Evolutionary conservation across 2,113 vertebrate genomes (phyloP).

Genomic region (Antennarius striatus): DNA sequence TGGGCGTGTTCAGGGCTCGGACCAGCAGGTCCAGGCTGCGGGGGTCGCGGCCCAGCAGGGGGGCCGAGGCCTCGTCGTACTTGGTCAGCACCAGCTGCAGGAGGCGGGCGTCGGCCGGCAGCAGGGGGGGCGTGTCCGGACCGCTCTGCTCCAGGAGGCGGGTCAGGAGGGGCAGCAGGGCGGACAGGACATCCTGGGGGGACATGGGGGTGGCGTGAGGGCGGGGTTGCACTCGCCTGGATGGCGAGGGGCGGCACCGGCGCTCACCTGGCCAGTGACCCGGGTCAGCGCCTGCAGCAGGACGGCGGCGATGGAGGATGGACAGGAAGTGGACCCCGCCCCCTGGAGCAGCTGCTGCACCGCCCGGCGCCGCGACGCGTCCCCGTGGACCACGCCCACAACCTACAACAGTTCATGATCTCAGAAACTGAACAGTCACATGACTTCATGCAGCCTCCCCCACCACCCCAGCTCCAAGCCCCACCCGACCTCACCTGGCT

Average conservation of each 20-base stretch:
- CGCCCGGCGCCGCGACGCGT: slow-evolving; percentile 74
- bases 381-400: slow-evolving; percentile 79
- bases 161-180: slow-evolving; percentile 83
- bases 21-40: slow-evolving; percentile 86
- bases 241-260: not conserved
- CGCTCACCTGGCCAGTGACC: slow-evolving; percentile 82
- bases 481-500: slow-evolving; percentile 79
- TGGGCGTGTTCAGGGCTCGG: slow-evolving; percentile 78
- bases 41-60: slow-evolving; percentile 81
- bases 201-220: not conserved
- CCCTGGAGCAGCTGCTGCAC: slow-evolving; percentile 81
- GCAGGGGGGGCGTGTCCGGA: slow-evolving; percentile 68
- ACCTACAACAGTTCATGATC: slow-evolving; percentile 68
- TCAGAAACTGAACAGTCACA: not conserved
- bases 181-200: slow-evolving; percentile 80
- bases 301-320: slow-evolving; percentile 83
- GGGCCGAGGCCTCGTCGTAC: slow-evolving; percentile 84
- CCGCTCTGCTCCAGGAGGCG: slow-evolving; percentile 82
- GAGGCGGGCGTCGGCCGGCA: slow-evolving; percentile 84
- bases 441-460: not conserved
- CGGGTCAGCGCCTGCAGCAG: slow-evolving; percentile 81
- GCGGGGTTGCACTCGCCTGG: too few relatives aligned
- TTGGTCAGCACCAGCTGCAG: slow-evolving; percentile 85
- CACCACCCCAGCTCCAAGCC: too few relatives aligned
- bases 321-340: slow-evolving; percentile 76